A percentile compares a stretch with the other conserved stretches of the same genome.
Conservation (phyloP, 1,140 invertebrate genomes). For the Ctenoplectra terminalis region DNA sequence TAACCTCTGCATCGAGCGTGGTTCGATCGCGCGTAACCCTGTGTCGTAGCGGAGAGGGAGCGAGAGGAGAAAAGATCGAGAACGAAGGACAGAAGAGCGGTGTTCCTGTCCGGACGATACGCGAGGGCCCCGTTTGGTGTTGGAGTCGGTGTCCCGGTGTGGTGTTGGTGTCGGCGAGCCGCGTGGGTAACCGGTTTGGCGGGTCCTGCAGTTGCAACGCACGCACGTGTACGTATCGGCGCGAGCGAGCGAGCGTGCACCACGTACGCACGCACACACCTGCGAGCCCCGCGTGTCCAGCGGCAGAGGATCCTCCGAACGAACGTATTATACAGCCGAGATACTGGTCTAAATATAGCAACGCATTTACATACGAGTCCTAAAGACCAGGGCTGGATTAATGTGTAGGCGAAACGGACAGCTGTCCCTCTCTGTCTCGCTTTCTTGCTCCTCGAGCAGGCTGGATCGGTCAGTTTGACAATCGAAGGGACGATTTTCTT, state of each 20-base stretch:
- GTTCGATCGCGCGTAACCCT: slow-evolving; percentile 66
- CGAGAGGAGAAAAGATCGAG: slow-evolving; percentile 26
- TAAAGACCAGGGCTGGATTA: slow-evolving; percentile 81
- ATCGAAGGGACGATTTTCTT: slow-evolving; percentile 51
- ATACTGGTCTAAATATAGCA: slow-evolving; percentile 82
- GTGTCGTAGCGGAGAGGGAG: slow-evolving; percentile 37
- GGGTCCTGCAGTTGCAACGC: slow-evolving; percentile 79
- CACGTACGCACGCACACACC: slow-evolving; percentile 35
- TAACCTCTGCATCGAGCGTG: slow-evolving; percentile 64
- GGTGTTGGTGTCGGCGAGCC: slow-evolving; percentile 76
- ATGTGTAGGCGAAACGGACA: slow-evolving; percentile 78
- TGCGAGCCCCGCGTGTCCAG: slow-evolving; percentile 37
- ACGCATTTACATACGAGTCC: slow-evolving; percentile 81
- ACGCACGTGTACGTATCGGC: slow-evolving; percentile 72
- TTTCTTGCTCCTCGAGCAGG: neutral
- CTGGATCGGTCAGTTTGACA: slow-evolving; percentile 1
- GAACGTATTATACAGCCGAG: slow-evolving; percentile 77
- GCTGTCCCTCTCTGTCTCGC: slow-evolving; percentile 21
- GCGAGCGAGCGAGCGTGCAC: slow-evolving; percentile 55
- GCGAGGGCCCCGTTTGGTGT: slow-evolving; percentile 70
- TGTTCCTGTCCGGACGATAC: slow-evolving; percentile 63
- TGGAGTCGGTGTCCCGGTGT: slow-evolving; percentile 73
- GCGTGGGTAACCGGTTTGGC: slow-evolving; percentile 82
- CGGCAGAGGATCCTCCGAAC: slow-evolving; percentile 66
- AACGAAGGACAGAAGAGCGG: slow-evolving; percentile 53